Percentiles rank a stretch among this genome's conserved stretches.
These are phyloP conservation scores for Pachypeltis micranthus DNA, from an alignment of 1,140 invertebrate genomes.

Conservation along the genomic window DNA sequence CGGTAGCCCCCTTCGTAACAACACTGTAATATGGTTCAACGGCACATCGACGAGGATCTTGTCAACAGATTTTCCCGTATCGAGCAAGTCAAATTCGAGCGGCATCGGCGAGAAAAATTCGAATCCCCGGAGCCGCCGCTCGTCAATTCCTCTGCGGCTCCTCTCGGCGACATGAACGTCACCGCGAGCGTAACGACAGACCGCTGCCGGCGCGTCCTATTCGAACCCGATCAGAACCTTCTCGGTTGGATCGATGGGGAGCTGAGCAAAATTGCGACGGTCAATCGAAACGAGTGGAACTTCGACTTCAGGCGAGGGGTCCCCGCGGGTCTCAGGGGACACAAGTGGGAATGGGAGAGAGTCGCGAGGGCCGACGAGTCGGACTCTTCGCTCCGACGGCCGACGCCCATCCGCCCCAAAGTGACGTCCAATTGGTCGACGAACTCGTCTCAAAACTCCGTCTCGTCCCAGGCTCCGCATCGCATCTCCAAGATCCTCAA, in stretches of 20 bases:
- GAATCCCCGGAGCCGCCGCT: neutral
- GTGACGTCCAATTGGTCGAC: no score
- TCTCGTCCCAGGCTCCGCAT: neutral
- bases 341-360: slow-evolving; percentile 1
- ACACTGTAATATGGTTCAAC: neutral
- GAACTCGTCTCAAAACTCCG: no score
- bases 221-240: neutral
- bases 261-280: neutral
- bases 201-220: neutral
- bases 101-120: neutral
- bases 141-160: no score
- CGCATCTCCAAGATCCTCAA: neutral
- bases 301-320: neutral
- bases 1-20: no score
- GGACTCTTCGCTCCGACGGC: neutral
- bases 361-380: neutral
- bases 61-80: neutral
- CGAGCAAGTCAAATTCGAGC: neutral
- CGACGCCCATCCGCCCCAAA: neutral
- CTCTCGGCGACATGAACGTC: neutral
- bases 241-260: neutral
- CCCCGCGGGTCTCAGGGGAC: neutral
- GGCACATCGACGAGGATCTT: neutral
- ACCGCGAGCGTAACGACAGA: neutral
- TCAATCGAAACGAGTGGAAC: neutral